Evolutionary conservation across 2,797 vertebrate species (phyloP).

Genomic region (Anomalospiza imberbis): DNA sequence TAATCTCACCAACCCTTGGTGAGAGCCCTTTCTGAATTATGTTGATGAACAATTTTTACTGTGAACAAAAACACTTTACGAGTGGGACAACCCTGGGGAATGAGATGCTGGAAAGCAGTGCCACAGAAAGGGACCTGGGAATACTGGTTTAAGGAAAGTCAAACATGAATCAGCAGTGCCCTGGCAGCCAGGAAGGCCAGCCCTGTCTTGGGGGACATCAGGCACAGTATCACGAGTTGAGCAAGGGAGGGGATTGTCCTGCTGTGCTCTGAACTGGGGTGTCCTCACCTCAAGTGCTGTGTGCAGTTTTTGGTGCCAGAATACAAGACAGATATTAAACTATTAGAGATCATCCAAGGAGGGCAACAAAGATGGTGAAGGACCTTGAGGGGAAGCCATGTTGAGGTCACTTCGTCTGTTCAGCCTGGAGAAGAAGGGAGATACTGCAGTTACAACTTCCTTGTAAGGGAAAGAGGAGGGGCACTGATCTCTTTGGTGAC

Average conservation of each 20-base stretch:
- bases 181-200: neutral
- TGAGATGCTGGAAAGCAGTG: rapidly evolving
- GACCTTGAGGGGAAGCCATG: rapidly evolving
- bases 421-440: neutral
- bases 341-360: neutral
- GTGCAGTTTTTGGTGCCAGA: too few species aligned
- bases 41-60: neutral
- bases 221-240: rapidly evolving
- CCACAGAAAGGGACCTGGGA: neutral
- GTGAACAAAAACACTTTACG: neutral
- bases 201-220: rapidly evolving
- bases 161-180: neutral
- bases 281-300: rapidly evolving
- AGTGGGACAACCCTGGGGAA: neutral
- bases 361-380: neutral
- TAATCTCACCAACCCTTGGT: neutral
- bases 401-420: neutral
- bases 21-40: neutral
- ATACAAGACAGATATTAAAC: neutral
- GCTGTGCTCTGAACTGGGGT: neutral
- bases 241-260: neutral
- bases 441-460: neutral
- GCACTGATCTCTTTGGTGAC: neutral
- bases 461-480: neutral
- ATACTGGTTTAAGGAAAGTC: neutral